Conservation (phyloP, 2,113 vertebrate species). For the Lathamus discolor region DNA sequence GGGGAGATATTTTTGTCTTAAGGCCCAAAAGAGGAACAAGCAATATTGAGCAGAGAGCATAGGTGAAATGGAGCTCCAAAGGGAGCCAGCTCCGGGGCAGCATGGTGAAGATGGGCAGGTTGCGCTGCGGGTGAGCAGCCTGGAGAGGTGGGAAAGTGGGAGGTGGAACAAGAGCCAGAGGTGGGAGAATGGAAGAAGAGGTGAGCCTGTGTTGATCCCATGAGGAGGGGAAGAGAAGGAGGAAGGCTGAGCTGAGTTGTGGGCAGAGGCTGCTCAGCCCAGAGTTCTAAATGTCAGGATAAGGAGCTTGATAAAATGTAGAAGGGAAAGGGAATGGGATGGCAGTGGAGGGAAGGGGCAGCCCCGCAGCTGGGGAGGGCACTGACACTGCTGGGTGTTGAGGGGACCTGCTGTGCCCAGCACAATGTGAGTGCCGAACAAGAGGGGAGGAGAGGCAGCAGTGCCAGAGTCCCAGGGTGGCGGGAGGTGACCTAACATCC, state of each 20-base stretch:
- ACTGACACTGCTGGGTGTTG: not conserved
- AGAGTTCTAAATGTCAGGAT: not conserved
- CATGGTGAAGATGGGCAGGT: not conserved
- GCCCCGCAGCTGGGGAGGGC: fast-evolving
- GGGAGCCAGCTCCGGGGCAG: not conserved
- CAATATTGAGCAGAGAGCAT: not conserved
- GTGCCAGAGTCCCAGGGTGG: fast-evolving
- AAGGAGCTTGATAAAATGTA: not conserved
- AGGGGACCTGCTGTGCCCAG: not conserved
- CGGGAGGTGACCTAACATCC: not conserved
- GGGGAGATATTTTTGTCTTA: slow-evolving; percentile 24
- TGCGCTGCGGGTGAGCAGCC: fast-evolving
- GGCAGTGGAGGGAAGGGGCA: not conserved
- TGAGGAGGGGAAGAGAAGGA: not conserved
- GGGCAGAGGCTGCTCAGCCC: not conserved
- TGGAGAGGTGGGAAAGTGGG: not conserved
- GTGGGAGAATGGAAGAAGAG: not conserved
- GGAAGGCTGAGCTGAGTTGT: not conserved
- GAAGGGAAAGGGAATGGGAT: not conserved
- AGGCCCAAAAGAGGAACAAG: slow-evolving; percentile 4
- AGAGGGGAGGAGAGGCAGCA: not conserved
- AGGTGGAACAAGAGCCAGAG: not conserved
- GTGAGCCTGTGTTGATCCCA: not conserved
- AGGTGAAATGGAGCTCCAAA: not conserved
- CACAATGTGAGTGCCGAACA: not conserved